phyloP scores from a whole-genome alignment of 2,113 vertebrate species.

The Trogon melanurus region DNA sequence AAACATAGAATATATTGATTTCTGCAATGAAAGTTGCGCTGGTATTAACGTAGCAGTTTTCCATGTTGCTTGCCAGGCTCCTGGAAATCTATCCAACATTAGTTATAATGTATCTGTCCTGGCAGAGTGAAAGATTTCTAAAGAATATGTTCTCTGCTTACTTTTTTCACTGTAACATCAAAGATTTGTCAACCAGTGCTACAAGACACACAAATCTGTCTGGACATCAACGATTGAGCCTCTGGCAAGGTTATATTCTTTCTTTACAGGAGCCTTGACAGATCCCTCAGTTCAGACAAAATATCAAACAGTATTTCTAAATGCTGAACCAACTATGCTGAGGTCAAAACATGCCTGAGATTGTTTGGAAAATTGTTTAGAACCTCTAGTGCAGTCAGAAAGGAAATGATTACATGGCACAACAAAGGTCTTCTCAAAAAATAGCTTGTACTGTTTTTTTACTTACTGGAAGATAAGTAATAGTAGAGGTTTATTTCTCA shows the following conservation, averaged over 20 bases:
- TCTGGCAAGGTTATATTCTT: background rate
- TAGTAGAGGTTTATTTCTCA: background rate
- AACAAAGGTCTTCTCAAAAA: background rate
- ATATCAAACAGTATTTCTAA: background rate
- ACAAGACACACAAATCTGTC: conserved; percentile 11
- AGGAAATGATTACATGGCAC: background rate
- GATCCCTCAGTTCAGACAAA: background rate
- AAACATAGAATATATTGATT: background rate
- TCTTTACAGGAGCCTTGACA: background rate
- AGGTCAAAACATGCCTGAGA: background rate
- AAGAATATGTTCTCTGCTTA: background rate
- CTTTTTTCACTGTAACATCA: background rate
- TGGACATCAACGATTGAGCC: background rate
- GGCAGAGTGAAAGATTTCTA: background rate
- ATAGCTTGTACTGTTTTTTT: background rate
- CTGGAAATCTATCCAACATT: background rate
- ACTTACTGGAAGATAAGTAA: background rate
- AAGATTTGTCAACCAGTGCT: background rate
- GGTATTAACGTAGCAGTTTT: background rate
- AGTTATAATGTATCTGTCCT: background rate
- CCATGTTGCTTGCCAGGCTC: background rate
- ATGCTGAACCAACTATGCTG: background rate
- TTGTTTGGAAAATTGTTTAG: background rate
- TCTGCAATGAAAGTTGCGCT: background rate
- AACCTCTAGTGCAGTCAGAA: background rate